Evolutionary conservation across 2,888 invertebrate genomes (phyloP), one percentile per base, ranked within the genome.

Genomic region (Euzophera pinguis): DNA sequence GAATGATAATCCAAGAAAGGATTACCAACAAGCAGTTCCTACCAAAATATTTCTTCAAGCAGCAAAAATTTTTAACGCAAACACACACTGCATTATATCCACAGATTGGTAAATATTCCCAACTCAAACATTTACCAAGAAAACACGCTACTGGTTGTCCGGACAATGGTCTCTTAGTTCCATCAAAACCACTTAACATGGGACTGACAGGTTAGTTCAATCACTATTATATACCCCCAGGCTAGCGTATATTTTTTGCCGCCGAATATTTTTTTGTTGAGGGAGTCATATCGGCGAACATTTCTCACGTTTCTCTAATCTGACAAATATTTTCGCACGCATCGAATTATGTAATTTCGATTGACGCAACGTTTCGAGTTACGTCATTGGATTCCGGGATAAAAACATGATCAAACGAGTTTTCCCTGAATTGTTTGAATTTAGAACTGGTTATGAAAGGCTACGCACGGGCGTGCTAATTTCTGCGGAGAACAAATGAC

Each of bases 201-300:
- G 90, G 89, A 75, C 84, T 90, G 90, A 90, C 90, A 90, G 90
- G 89, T 89, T 87, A 84, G 85, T 88, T 88, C 87, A 85, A 85
- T 86, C 84, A 86, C 84, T 84, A 84, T 84, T 84, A 85, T 82
- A 78, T 78, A 74, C 79, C 87, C 77, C 72, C 75, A 67, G 81
- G 86, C 87, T 65, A 75, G 75, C 81, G 75, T 78, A 43, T 7
- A 73, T 73, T 69, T 72, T 70, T 60, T 60, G 60, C 57, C 56
- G 49, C 47, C 53, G 54, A 81, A 81, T 84, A 82, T 82, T 83
- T 86, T 82, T 82, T 79, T 63, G 70, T 71, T 73, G 75, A 71
- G 78, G 77, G 81, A 82, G 76, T 80, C 72, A 74, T 69, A 72
- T 67, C 62, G 59, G 59, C 56, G 64, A 71, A 66, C 66, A 64